These are phyloP conservation scores for Lycocerus yunnanus DNA, from an alignment of 2,888 invertebrate species.

Conservation along the genomic window DNA sequence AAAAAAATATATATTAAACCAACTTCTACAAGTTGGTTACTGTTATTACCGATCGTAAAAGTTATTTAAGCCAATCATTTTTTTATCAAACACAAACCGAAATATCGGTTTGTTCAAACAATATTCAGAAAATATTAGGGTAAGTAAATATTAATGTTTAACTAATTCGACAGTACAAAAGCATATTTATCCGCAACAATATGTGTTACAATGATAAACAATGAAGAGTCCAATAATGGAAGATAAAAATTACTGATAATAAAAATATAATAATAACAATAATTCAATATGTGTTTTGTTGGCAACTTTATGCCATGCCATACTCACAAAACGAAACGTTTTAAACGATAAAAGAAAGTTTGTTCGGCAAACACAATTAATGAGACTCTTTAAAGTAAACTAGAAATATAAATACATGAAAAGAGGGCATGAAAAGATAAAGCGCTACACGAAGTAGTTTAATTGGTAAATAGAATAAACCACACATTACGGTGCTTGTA, in stretches of 20 bases:
- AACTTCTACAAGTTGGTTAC: too few relatives aligned
- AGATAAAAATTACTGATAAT: not conserved
- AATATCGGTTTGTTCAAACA: not conserved
- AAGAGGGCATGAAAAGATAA: not conserved
- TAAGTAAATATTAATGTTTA: not conserved
- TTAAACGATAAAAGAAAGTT: not conserved
- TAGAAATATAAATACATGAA: not conserved
- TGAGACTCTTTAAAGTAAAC: not conserved
- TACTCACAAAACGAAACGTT: not conserved
- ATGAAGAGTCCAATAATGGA: not conserved
- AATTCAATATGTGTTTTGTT: not conserved
- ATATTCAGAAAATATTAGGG: not conserved
- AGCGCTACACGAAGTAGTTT: not conserved
- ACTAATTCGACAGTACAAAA: not conserved
- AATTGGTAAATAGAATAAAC: not conserved
- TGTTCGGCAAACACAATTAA: not conserved
- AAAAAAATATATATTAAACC: not conserved
- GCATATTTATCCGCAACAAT: not conserved
- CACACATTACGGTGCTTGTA: not conserved
- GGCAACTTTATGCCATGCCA: not conserved
- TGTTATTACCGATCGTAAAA: not conserved
- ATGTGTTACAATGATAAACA: not conserved
- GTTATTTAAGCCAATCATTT: not conserved
- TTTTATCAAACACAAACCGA: not conserved
- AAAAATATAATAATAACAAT: not conserved